Evolutionary conservation across 2,888 invertebrate species (phyloP).

Genomic region (Ophion costatus): DNA sequence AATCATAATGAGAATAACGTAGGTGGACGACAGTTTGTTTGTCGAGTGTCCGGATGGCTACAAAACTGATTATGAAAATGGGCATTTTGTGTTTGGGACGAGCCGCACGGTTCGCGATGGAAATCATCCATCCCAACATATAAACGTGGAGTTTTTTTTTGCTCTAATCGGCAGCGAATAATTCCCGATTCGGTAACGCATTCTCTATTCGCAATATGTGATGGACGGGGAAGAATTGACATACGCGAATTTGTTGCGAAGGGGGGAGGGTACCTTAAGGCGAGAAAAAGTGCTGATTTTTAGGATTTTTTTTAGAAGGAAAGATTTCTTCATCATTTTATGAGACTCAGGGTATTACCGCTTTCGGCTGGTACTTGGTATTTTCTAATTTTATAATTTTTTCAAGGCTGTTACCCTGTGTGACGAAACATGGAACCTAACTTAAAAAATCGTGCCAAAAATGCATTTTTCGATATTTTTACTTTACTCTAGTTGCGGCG

Average conservation of each 20-base stretch:
- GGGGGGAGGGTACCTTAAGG: neutral
- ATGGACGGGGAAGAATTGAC: conserved; percentile 42
- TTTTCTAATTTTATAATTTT: no score
- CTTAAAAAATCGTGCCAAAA: no score
- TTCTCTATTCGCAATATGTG: conserved; percentile 3
- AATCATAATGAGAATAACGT: no score
- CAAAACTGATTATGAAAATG: neutral
- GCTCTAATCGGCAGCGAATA: neutral
- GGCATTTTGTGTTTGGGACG: neutral
- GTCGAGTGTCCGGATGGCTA: neutral
- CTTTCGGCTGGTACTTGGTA: no score
- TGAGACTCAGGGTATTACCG: no score
- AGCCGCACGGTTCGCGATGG: conserved; percentile 19
- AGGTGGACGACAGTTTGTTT: neutral
- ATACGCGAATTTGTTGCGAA: conserved; percentile 21
- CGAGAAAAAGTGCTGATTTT: no score
- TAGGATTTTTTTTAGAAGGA: no score
- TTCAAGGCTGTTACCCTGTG: neutral
- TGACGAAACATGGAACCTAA: no score
- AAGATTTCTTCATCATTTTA: no score
- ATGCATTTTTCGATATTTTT: no score
- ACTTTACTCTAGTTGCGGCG: no score
- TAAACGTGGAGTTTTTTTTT: neutral
- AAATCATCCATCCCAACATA: conserved; percentile 4
- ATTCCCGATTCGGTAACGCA: neutral